Evolutionary conservation across 2,797 vertebrate species (phyloP), one percentile per base, ranked within the genome.

Genomic region (Agapornis canus): DNA sequence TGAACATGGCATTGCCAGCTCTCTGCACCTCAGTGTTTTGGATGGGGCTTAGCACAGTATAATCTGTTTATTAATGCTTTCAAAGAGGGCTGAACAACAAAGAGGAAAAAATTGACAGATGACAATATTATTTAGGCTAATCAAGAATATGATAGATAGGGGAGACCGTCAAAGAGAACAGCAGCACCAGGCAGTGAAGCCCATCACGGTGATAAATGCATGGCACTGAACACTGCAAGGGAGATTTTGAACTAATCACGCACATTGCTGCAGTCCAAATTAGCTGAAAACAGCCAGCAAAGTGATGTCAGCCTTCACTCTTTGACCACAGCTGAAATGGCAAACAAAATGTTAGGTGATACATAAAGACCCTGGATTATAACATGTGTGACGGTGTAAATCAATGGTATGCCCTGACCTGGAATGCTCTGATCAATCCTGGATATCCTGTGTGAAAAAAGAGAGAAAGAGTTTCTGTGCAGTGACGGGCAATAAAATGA

Each of bases 71-170:
- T 83, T 85, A 93, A 78, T 59, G 68, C 75, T 85, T 75, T 83
- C 79, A 92, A 94, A 61, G 81, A 78, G 39, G 39, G 56, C 52
- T 64, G 52, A 94, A 64, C 83, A 87, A 70, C 1, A 5, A 78
- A 76, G 56, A 87, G 81, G 63, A 76, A 95, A 95, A 94, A 88
- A 90, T 16, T 72, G 88, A 75, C 88, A 95, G 80, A 59, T 81
- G 82, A 95, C 92, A 92, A 76, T 76, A 84, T 80, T 82, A 60
- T 95, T 93, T 84, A 86, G 86, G 82, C 47, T 90, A 94, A 96
- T 92, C 92, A 84, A 82, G 64, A 84, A 29, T 63, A 54, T 29
- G 56, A 93, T 48, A 75, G 71, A 89, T 75, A 72, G 48, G 29
- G 42, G 42, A 88, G 66, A 73, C 52, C 83, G 80, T 89, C 92